Percentiles rank a stretch among this genome's conserved stretches.
Evolutionary conservation across 2,888 invertebrate species (phyloP).

Genomic region (Agonopterix arenella): DNA sequence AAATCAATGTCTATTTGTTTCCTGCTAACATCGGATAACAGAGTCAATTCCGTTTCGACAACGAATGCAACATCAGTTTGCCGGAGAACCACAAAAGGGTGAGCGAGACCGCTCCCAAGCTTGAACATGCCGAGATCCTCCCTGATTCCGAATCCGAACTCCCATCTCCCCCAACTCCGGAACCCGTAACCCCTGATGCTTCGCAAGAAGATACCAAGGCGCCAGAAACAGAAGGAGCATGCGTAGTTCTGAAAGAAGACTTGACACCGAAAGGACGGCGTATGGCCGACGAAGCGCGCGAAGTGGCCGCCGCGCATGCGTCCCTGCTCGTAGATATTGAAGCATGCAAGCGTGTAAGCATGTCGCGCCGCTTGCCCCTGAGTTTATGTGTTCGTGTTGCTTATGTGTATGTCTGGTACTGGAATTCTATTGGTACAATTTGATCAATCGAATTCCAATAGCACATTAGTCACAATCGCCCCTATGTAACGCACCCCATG

Average conservation of each 20-base stretch:
- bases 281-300: constrained; percentile 68
- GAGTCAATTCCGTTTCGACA: constrained; percentile 99
- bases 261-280: constrained; percentile 61
- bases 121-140: constrained; percentile 46
- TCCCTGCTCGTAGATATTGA: constrained; percentile 75
- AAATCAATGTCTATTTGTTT: constrained; percentile 35
- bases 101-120: constrained; percentile 80
- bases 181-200: constrained; percentile 38
- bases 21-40: constrained; percentile 74
- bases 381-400: constrained; percentile 33
- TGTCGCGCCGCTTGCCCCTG: constrained; percentile 67
- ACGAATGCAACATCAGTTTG: constrained; percentile 98
- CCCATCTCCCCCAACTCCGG: constrained; percentile 21
- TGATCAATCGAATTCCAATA: constrained; percentile 10
- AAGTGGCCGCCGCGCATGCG: constrained; percentile 71
- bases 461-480: constrained; percentile 4
- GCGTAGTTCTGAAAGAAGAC: constrained; percentile 69
- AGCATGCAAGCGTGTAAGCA: constrained; percentile 85
- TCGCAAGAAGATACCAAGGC: constrained; percentile 47
- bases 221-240: constrained; percentile 48
- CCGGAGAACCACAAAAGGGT: constrained; percentile 99
- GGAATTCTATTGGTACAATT: background rate
- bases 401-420: constrained; percentile 30
- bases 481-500: constrained; percentile 8
- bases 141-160: constrained; percentile 11